Evolutionary conservation across 2,797 vertebrate species (phyloP).

Genomic region (Pangasius macronema): DNA sequence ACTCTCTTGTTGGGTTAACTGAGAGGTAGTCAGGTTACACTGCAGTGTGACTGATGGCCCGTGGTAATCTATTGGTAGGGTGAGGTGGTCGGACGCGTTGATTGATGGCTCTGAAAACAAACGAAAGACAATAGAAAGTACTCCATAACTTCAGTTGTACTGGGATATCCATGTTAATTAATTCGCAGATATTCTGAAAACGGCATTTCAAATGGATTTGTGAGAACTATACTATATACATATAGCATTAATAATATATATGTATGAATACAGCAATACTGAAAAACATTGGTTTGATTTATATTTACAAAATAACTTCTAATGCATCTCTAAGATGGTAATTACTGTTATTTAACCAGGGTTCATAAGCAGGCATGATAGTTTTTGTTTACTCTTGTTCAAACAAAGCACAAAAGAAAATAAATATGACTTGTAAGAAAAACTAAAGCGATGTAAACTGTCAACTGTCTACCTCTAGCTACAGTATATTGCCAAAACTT

Average conservation of each 20-base stretch:
- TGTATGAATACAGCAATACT: not conserved
- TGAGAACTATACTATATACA: not conserved
- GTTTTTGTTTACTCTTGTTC: not conserved
- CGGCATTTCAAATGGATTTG: not conserved
- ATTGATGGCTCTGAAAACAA: slow-evolving; percentile 88
- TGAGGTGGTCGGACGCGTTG: slow-evolving; percentile 79
- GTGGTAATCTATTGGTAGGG: slow-evolving; percentile 66
- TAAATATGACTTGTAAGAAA: not conserved
- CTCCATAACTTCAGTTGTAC: slow-evolving; percentile 23
- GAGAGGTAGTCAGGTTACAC: slow-evolving; percentile 89
- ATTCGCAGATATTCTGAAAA: not conserved
- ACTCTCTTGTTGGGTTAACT: slow-evolving; percentile 70
- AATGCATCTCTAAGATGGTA: too few species aligned
- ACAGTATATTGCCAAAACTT: not conserved
- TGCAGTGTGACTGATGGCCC: slow-evolving; percentile 76
- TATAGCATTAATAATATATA: not conserved
- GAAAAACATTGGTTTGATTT: not conserved
- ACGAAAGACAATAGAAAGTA: slow-evolving; percentile 38
- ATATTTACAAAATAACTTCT: not conserved
- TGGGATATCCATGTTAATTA: not conserved
- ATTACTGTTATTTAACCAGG: too few species aligned
- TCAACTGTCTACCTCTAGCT: not conserved
- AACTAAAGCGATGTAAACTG: not conserved
- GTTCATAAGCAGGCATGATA: not conserved
- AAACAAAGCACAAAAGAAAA: not conserved